Evolutionary conservation across 2,888 invertebrate genomes (phyloP).

Genomic region (Drosophila gaucha): DNA sequence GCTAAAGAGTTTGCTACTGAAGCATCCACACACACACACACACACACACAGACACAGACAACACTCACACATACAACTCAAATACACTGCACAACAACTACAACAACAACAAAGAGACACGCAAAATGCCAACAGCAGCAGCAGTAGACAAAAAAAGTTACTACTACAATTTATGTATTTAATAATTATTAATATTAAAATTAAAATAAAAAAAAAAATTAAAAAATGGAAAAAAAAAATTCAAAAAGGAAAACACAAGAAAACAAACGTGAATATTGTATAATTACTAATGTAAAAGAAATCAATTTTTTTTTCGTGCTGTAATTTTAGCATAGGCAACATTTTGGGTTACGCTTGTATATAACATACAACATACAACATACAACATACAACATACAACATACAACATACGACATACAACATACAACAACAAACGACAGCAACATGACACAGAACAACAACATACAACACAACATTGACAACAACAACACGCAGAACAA

Average conservation of each 20-base stretch:
- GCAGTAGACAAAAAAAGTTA: constrained; percentile 49
- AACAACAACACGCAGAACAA: constrained; percentile 2
- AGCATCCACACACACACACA: not conserved
- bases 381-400: not conserved
- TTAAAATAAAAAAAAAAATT: constrained; percentile 15
- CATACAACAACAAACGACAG: not conserved
- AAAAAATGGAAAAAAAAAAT: constrained; percentile 2
- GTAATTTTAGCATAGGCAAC: constrained; percentile 56
- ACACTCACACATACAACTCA: not conserved
- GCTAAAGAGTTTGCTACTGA: constrained; percentile 18
- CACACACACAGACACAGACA: not conserved
- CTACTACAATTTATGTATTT: constrained; percentile 60
- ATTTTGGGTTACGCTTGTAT: constrained; percentile 42
- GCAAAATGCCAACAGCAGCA: constrained; percentile 27
- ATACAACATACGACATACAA: constrained; percentile 11
- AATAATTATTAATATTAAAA: constrained; percentile 56
- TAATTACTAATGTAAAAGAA: constrained; percentile 34
- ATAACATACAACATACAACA: constrained; percentile 19
- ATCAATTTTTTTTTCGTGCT: constrained; percentile 50
- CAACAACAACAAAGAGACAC: constrained; percentile 2
- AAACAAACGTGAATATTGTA: constrained; percentile 34
- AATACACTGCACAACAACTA: constrained; percentile 1
- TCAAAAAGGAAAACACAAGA: not conserved
- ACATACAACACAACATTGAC: constrained; percentile 7
- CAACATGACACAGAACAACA: constrained; percentile 15